Conservation (phyloP, 2,888 invertebrate genomes). For the Heterodera filipjevi region DNA sequence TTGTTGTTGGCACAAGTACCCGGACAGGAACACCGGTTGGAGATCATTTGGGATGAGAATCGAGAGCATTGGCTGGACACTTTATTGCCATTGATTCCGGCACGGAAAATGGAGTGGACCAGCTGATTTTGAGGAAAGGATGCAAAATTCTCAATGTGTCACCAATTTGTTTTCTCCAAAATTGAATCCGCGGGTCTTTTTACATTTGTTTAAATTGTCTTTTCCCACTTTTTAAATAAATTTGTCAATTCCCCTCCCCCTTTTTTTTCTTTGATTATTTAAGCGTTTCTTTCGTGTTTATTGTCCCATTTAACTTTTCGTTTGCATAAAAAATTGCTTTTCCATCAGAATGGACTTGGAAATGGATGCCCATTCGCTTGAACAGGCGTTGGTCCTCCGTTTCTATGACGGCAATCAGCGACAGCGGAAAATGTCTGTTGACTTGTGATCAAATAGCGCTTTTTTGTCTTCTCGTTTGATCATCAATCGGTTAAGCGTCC, state of each 20-base stretch:
- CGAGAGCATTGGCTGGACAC: slow-evolving; percentile 50
- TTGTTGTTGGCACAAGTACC: slow-evolving; percentile 44
- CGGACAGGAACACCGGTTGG: slow-evolving; percentile 43
- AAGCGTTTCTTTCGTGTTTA: not conserved
- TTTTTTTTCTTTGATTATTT: not conserved
- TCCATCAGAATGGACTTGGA: slow-evolving; percentile 34
- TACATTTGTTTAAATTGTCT: not conserved
- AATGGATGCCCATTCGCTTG: slow-evolving; percentile 86
- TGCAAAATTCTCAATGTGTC: not conserved
- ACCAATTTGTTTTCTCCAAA: not conserved
- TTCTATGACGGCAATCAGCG: slow-evolving; percentile 82
- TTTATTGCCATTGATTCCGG: slow-evolving; percentile 37
- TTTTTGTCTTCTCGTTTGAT: too few relatives aligned
- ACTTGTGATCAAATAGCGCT: not conserved
- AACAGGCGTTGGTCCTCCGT: slow-evolving; percentile 82
- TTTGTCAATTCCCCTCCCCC: not conserved
- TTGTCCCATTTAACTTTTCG: not conserved
- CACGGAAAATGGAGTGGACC: slow-evolving; percentile 29
- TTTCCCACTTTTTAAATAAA: not conserved
- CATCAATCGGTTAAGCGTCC: slow-evolving; percentile 68
- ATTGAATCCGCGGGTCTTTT: not conserved
- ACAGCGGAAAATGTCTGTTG: slow-evolving; percentile 69
- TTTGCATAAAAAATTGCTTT: too few relatives aligned
- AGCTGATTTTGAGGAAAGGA: not conserved
- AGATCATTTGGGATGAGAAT: slow-evolving; percentile 58